Base-by-base conservation (phyloP, 2,888 invertebrate genomes). In the Yponomeuta cagnagella region DNA sequence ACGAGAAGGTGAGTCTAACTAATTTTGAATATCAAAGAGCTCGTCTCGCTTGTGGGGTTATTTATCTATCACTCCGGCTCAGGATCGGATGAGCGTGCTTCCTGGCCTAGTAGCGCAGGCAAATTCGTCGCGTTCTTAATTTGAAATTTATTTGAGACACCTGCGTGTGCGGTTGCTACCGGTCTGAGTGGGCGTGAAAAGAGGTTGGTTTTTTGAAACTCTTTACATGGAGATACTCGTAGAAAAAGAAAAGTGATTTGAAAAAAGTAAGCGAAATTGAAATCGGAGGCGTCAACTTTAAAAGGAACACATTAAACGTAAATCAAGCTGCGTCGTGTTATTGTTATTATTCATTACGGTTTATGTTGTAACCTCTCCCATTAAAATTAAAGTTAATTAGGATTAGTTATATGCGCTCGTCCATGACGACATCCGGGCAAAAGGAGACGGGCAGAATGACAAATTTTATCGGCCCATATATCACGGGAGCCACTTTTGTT, bases 21-120 rank as follows among this genome's bases (percentile, higher is more conserved):
- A 79, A 85, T 82, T 85, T 78, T 78, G 78, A 81, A 85, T 85
- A 85, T 85, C 83, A 86, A 85, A 85, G 82, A 80, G 76, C 73
- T 72, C 58, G 69, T 68, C 68, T 23, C 68, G 37, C 23, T 10
- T 15, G 43, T n/a, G 33, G 33, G 23, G 30, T 43, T 43, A 43
- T 43, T 43, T 43, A 43, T 43, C 43, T 43, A 43, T 43, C 43
- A 43, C 43, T 43, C 52, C 52, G 52, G 52, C 52, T 4, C 52
- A 15, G 52, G 52, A 58, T 58, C 52, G 15, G 52, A 58, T 58
- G 52, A 58, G 52, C 52, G 12, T 58, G 52, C 15, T 58, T 58
- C 52, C 52, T 58, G 52, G 52, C 15, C 15, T 15, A 5, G 52
- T 12, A 33, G 52, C 52, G 52, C 52, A 15, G 15, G 52, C 52